phyloP scores from a whole-genome alignment of 2,888 invertebrate species.

The Melanargia galathea region DNA sequence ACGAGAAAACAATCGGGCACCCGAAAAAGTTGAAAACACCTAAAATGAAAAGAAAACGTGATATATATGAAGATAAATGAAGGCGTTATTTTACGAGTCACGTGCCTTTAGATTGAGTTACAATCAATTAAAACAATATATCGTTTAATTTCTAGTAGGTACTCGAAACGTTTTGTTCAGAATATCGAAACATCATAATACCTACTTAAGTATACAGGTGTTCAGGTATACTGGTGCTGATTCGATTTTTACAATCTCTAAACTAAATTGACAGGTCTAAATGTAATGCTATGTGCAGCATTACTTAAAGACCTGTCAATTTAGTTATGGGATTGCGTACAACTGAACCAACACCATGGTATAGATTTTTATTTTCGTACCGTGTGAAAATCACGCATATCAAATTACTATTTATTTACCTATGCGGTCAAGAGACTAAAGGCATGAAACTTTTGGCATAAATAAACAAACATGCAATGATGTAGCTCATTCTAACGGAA shows the following conservation, averaged over 20 bases:
- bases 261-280: too few relatives aligned
- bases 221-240: too few relatives aligned
- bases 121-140: neutral
- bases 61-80: slow-evolving; percentile 61
- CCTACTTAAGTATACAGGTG: neutral
- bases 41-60: slow-evolving; percentile 80
- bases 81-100: slow-evolving; percentile 45
- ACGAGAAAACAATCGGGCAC: slow-evolving; percentile 82
- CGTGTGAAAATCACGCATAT: neutral
- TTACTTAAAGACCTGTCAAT: too few relatives aligned
- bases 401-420: neutral
- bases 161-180: neutral
- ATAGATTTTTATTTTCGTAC: neutral
- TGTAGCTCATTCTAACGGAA: slow-evolving; percentile 62
- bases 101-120: slow-evolving; percentile 49
- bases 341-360: too few relatives aligned
- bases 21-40: slow-evolving; percentile 83
- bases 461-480: slow-evolving; percentile 69
- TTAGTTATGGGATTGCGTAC: too few relatives aligned
- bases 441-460: slow-evolving; percentile 53
- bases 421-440: slow-evolving; percentile 39
- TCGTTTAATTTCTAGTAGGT: neutral
- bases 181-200: neutral
- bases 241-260: too few relatives aligned
- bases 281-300: too few relatives aligned